Evolutionary conservation across 2,113 vertebrate genomes (phyloP).

Genomic region (Azemiops feae): DNA sequence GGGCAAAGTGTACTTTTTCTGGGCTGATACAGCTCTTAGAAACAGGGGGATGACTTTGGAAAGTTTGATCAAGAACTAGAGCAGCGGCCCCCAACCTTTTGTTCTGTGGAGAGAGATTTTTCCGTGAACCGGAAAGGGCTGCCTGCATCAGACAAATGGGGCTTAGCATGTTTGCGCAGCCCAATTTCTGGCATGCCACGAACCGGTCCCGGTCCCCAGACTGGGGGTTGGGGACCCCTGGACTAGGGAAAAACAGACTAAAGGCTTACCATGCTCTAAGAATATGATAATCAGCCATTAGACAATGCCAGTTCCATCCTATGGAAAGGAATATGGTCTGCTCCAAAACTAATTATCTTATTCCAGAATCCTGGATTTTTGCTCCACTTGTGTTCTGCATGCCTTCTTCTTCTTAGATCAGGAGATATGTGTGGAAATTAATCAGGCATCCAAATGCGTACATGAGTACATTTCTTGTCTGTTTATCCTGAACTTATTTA

Average conservation of each 20-base stretch:
- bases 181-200: no score
- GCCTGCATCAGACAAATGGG: no score
- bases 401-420: not conserved
- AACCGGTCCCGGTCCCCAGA: no score
- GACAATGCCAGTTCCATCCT: not conserved
- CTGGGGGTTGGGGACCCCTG: no score
- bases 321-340: not conserved
- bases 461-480: not conserved
- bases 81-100: no score
- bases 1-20: conserved; percentile 32
- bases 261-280: not conserved
- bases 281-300: not conserved
- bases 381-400: not conserved
- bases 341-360: not conserved
- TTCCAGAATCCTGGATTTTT: not conserved
- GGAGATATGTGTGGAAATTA: not conserved
- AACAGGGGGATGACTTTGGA: fast-evolving
- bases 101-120: no score
- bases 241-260: not conserved
- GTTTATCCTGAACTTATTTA: not conserved
- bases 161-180: no score
- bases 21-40: not conserved
- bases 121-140: no score
- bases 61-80: not conserved
- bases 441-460: not conserved